Evolutionary conservation across 2,113 vertebrate genomes (phyloP), one percentile per base, ranked within the genome.

Genomic region (Vireo altiloquus): DNA sequence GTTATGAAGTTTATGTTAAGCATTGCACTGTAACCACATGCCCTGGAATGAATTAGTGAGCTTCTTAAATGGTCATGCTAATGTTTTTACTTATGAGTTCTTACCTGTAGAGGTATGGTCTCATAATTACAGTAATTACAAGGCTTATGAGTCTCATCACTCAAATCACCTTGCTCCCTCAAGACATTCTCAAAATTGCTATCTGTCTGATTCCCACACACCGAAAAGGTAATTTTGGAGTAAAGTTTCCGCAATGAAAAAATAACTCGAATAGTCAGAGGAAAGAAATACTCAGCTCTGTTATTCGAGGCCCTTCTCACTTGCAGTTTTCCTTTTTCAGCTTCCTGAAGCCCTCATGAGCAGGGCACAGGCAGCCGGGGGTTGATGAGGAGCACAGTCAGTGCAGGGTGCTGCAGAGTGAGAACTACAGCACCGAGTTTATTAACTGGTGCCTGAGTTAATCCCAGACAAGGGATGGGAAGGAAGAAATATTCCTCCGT

Each of bases 41-140:
- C 81, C 92, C 81, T 93, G 77, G 72, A 75, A 92, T 85, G 92
- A 97, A 94, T 95, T 94, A 94, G 13, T 59, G 74, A 93, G 87
- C 86, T 80, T 69, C 68, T 96, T 94, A 97, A 96, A 96, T 82
- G 83, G 87, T 85, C 93, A 85, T 97, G 97, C 92, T 97, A 94
- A 97, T 87, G 94, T 96, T 97, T 96, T 95, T 94, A 77, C 86
- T 96, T 97, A 95, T 96, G 96, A 92, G 91, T 95, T 97, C 92
- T 95, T 97, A 97, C 94, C 94, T 90, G 93, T 92, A 96, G 94
- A 96, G 92, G 85, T 94, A 93, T 87, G 89, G 87, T 83, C 96
- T 93, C 95, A 92, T 96, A 96, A 97, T 97, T 96, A 96, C n/a
- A 15, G 90, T 97, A 97, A 97, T 97, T 97, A 97, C 93, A 96